phyloP scores from a whole-genome alignment of 2,888 invertebrate species.

The Heliothis peltigera region DNA sequence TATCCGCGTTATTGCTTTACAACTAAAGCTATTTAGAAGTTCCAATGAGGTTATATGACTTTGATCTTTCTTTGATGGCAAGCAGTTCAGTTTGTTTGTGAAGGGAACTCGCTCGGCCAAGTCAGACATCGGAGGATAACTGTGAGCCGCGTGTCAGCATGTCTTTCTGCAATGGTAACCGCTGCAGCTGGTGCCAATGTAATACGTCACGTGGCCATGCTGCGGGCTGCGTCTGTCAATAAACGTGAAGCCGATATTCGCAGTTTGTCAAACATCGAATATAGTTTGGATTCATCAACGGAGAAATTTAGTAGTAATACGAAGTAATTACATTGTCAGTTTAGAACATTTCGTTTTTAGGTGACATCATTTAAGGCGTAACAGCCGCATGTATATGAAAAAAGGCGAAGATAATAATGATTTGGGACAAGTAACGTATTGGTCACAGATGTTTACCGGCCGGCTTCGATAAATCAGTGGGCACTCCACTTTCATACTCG shows the following conservation, averaged over 20 bases:
- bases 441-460: constrained; percentile 45
- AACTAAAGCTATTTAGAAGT: constrained; percentile 50
- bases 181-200: too few species aligned
- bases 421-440: constrained; percentile 30
- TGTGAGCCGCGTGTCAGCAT: too few species aligned
- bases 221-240: too few species aligned
- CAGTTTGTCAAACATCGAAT: too few species aligned
- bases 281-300: too few species aligned
- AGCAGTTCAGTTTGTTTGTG: constrained; percentile 22
- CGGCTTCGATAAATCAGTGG: constrained; percentile 44
- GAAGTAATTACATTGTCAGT: too few species aligned
- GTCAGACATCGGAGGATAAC: too few species aligned
- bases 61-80: constrained; percentile 29
- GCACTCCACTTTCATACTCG: constrained; percentile 30
- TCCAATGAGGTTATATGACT: constrained; percentile 36
- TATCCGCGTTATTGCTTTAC: constrained; percentile 29
- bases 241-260: background rate
- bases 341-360: constrained; percentile 18
- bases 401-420: constrained; percentile 35
- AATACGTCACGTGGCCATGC: too few species aligned
- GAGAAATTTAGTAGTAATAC: too few species aligned
- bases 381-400: constrained; percentile 7
- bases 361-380: background rate
- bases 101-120: background rate
- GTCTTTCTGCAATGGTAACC: too few species aligned